phyloP scores from a whole-genome alignment of 1,140 invertebrate genomes.

The Melitaea cinxia region DNA sequence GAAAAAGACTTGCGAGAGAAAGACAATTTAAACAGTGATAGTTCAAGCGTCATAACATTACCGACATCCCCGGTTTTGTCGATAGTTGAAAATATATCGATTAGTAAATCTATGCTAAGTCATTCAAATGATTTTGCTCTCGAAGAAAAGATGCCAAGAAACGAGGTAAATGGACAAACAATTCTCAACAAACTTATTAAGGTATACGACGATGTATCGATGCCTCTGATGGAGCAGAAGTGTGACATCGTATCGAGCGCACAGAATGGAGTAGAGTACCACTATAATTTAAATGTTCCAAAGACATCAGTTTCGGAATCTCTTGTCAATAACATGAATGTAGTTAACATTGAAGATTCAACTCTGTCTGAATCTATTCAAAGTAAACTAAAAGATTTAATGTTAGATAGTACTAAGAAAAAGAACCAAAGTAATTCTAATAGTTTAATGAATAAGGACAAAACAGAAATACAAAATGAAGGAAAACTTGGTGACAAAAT shows the following conservation, averaged over 20 bases:
- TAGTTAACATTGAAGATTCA: conserved; percentile 50
- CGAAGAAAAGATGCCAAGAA: conserved; percentile 32
- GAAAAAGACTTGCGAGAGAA: conserved; percentile 22
- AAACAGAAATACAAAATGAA: conserved; percentile 37
- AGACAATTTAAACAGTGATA: conserved; percentile 28
- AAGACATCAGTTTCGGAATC: conserved; percentile 50
- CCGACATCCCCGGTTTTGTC: conserved; percentile 70
- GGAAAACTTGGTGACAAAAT: conserved; percentile 29
- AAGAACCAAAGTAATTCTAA: conserved; percentile 43
- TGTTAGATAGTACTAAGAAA: conserved; percentile 69
- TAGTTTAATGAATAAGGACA: conserved; percentile 7
- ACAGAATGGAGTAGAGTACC: conserved; percentile 30
- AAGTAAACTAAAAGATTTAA: conserved; percentile 50
- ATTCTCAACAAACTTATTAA: conserved; percentile 51
- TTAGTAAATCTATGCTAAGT: conserved; percentile 52
- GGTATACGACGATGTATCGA: conserved; percentile 46
- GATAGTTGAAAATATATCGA: conserved; percentile 68
- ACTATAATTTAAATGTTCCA: conserved; percentile 35
- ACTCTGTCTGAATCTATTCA: conserved; percentile 57
- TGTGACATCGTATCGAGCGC: conserved; percentile 42
- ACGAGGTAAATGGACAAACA: conserved; percentile 21
- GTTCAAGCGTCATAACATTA: conserved; percentile 61
- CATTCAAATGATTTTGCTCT: conserved; percentile 36
- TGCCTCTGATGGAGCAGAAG: conserved; percentile 61
- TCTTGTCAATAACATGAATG: conserved; percentile 52